These are phyloP conservation scores for Laticauda colubrina DNA, from an alignment of 2,113 vertebrate genomes.

Conservation along the genomic window DNA sequence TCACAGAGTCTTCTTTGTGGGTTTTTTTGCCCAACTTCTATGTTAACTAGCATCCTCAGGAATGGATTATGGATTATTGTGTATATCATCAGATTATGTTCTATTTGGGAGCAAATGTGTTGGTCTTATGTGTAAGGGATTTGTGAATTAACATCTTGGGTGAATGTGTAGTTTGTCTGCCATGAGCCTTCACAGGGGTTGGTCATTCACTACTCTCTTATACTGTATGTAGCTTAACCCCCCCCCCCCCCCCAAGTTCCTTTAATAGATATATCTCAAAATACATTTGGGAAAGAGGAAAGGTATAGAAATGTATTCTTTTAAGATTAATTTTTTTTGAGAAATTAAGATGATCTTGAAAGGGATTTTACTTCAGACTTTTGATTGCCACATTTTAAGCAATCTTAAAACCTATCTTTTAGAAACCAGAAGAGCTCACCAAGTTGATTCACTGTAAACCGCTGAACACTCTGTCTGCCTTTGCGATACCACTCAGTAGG, in stretches of 20 bases:
- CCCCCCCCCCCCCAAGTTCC: not conserved
- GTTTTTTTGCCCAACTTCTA: not conserved
- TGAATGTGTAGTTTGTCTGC: not conserved
- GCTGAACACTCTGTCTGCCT: constrained; percentile 61
- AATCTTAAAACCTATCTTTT: accelerated
- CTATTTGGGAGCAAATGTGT: not conserved
- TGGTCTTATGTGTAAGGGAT: not conserved
- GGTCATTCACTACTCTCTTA: not conserved
- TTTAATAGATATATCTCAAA: not conserved
- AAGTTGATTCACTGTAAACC: constrained; percentile 68
- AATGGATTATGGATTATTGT: not conserved
- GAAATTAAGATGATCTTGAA: not conserved
- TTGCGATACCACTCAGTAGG: constrained; percentile 65
- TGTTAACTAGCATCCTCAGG: not conserved
- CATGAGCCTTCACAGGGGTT: not conserved
- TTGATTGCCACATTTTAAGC: not conserved
- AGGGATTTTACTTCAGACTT: not conserved
- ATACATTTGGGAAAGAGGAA: not conserved
- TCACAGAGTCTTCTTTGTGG: not conserved
- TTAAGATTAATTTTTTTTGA: not conserved
- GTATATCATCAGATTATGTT: not conserved
- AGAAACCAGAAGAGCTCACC: constrained; percentile 61
- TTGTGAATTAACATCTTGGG: not conserved
- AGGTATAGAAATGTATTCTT: not conserved
- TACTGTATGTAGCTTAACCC: not conserved